These are phyloP conservation scores for Pasiphila rectangulata DNA, from an alignment of 2,888 invertebrate genomes.

Conservation along the genomic window DNA sequence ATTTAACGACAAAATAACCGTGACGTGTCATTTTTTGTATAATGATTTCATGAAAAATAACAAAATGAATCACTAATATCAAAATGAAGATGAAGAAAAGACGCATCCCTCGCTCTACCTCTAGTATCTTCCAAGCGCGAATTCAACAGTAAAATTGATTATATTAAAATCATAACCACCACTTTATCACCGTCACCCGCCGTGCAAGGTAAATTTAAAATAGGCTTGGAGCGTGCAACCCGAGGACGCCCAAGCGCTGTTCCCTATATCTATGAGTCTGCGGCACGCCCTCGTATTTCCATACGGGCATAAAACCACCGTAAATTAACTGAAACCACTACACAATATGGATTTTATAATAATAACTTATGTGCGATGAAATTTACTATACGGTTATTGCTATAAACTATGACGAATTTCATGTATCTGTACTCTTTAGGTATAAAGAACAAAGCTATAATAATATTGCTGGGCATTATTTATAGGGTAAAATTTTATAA, in stretches of 20 bases:
- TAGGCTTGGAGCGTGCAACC: conserved; percentile 40
- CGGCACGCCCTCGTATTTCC: conserved; percentile 57
- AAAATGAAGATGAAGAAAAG: neutral
- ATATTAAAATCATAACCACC: conserved; percentile 17
- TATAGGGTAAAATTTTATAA: no score
- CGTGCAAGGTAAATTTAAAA: conserved; percentile 29
- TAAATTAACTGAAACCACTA: conserved; percentile 51
- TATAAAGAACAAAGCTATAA: no score
- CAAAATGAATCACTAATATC: neutral
- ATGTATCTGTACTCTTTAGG: no score
- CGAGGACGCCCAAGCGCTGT: conserved; percentile 63
- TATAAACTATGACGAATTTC: no score
- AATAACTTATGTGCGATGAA: conserved; percentile 25
- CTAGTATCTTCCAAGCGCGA: conserved; percentile 1
- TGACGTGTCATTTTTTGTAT: no score
- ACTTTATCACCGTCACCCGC: conserved; percentile 19
- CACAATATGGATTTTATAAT: conserved; percentile 35
- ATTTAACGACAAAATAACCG: no score
- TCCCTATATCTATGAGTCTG: conserved; percentile 55
- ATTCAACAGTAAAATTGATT: conserved; percentile 1
- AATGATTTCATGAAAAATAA: no score
- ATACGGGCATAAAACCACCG: conserved; percentile 47
- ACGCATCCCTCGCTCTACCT: neutral
- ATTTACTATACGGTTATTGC: conserved; percentile 28
- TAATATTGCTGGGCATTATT: no score